These are phyloP conservation scores for Lacerta bilineata DNA, from an alignment of 2,797 vertebrate genomes.

Conservation along the genomic window DNA sequence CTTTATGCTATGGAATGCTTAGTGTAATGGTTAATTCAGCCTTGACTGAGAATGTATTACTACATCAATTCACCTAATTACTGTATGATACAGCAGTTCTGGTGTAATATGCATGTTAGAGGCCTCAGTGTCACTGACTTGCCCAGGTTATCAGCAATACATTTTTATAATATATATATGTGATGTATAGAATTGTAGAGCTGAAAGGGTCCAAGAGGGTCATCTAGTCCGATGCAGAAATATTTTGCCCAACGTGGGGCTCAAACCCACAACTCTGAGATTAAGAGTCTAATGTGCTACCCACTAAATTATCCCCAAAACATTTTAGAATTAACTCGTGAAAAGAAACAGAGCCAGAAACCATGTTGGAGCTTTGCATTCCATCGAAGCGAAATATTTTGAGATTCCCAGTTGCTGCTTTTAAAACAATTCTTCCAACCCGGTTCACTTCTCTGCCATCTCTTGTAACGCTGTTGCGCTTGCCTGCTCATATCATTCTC, in stretches of 20 bases:
- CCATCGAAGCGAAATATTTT: accelerated
- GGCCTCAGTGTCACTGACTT: conserved; percentile 33
- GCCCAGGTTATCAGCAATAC: conserved; percentile 13
- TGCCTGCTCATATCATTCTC: conserved; percentile 11
- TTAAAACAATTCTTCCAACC: neutral
- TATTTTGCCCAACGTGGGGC: too few relatives aligned
- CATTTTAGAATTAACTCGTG: neutral
- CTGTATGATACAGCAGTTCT: conserved; percentile 25
- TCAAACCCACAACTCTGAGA: too few relatives aligned
- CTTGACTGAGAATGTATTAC: conserved; percentile 44
- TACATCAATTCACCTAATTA: conserved; percentile 49
- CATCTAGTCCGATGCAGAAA: too few relatives aligned
- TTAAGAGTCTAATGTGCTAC: too few relatives aligned
- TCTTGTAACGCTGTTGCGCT: conserved; percentile 21
- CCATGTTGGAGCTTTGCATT: neutral
- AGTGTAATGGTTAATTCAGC: neutral
- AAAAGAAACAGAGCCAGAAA: neutral
- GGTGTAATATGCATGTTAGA: conserved; percentile 41
- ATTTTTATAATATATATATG: conserved; percentile 30
- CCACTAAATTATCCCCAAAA: too few relatives aligned
- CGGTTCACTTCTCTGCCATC: neutral
- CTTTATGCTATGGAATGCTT: conserved; percentile 2
- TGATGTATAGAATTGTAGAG: neutral
- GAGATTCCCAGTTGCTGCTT: conserved; percentile 14
- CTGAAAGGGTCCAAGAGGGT: too few relatives aligned